phyloP scores from a whole-genome alignment of 1,140 invertebrate species.

The Laupala kohalensis region DNA sequence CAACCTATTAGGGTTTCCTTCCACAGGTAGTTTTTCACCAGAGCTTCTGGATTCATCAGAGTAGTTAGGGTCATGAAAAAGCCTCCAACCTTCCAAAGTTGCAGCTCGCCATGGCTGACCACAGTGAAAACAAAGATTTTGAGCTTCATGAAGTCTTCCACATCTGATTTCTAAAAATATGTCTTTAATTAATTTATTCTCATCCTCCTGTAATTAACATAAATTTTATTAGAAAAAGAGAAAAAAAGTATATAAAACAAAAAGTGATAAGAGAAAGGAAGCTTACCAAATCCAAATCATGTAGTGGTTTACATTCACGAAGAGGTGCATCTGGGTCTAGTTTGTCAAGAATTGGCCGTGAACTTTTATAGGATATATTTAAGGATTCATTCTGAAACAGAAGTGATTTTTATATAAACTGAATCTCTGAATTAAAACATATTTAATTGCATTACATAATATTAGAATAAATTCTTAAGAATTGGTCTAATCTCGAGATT shows the following conservation, averaged over 20 bases:
- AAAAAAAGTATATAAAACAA: not conserved
- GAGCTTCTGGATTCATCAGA: conserved; percentile 24
- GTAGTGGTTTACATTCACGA: conserved; percentile 62
- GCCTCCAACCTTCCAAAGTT: conserved; percentile 75
- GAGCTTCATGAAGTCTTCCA: conserved; percentile 71
- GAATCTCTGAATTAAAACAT: not conserved
- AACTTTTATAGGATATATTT: conserved; percentile 37
- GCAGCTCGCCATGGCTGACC: conserved; percentile 85
- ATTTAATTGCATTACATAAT: no score
- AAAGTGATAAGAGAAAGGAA: not conserved
- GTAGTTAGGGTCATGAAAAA: conserved; percentile 71
- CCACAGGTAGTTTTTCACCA: conserved; percentile 36
- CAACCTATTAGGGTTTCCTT: conserved; percentile 62
- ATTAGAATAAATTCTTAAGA: no score
- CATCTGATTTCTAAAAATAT: conserved; percentile 70
- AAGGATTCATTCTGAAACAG: conserved; percentile 7
- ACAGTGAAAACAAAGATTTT: conserved; percentile 65
- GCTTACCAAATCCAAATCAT: conserved; percentile 66
- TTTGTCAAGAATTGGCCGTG: conserved; percentile 48
- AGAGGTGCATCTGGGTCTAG: conserved; percentile 89
- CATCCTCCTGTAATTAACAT: conserved; percentile 50
- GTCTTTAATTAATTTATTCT: conserved; percentile 50
- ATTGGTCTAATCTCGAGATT: no score
- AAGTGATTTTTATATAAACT: no score
- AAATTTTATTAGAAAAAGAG: not conserved